Evolutionary conservation across 2,113 vertebrate species (phyloP), one percentile per base, ranked within the genome.

Genomic region (Morone chrysops): DNA sequence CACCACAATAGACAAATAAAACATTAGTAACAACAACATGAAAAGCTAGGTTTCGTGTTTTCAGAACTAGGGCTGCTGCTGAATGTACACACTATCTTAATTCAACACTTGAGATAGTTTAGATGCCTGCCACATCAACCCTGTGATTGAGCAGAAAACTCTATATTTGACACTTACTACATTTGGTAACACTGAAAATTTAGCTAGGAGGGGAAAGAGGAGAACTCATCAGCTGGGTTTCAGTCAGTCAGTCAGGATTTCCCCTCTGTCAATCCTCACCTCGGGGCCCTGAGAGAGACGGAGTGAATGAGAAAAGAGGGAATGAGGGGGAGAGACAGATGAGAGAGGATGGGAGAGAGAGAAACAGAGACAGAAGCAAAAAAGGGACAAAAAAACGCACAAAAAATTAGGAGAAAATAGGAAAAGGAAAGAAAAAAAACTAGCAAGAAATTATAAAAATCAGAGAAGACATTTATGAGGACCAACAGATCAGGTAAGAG

Each of bases 161-260:
- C 53, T 20, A 3, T n/a, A 8, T 65, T 31, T 31, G 31, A 31
- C 31, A 31, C 31, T 31, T 31, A 31, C 31, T 31, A 31, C 31
- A 31, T 31, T 63, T 41, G 5, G 17, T 56, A 20, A 41, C 61
- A n/a, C 31, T 59, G 20, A 41, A 41, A 12, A 7, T 43, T 12
- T 43, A 10, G 8, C 38, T 11, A 38, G 14, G 22, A 80, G 16
- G 7, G 45, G 17, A 22, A 71, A 36, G 68, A 78, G 65, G 20
- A 70, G 36, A 61, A 50, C 22, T 80, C 63, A 62, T 72, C 51
- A 73, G 72, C 57, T 22, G 6, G 48, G 70, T 54, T 79, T 48
- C 65, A 67, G 13, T 80, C 63, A 84, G 78, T 84, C 82, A 87
- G 80, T 80, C 84, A 84, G 75, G 89, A 86, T 87, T 75, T 82